These are phyloP conservation scores for Garrulus glandarius DNA, from an alignment of 2,797 vertebrate species.

Conservation along the genomic window DNA sequence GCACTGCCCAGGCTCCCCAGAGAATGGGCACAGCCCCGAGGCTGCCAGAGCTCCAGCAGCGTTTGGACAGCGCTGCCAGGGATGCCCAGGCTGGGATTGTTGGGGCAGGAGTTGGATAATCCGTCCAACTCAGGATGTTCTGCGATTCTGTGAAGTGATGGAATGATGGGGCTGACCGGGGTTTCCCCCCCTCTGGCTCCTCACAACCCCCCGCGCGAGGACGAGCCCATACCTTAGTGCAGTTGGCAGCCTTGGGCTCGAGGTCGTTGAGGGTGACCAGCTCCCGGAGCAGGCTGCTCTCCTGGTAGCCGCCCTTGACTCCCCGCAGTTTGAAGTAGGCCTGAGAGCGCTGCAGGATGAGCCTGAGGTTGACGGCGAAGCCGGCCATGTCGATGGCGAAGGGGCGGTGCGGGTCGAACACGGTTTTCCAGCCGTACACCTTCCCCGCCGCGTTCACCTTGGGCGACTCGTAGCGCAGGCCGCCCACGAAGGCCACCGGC, in stretches of 20 bases:
- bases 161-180: rapidly evolving
- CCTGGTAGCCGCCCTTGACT: constrained; percentile 97
- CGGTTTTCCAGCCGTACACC: constrained; percentile 97
- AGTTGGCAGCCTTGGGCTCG: constrained; percentile 99
- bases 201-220: rapidly evolving
- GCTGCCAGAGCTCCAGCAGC: neutral
- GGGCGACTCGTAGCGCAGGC: constrained; percentile 93
- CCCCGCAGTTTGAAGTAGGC: constrained; percentile 98
- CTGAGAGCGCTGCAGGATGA: constrained; percentile 94
- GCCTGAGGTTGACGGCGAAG: constrained; percentile 93
- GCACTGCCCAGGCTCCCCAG: neutral
- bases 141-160: rapidly evolving
- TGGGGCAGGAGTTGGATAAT: too few relatives aligned
- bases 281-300: constrained; percentile 95
- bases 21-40: rapidly evolving
- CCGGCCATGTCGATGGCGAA: constrained; percentile 99
- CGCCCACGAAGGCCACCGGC: constrained; percentile 96
- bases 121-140: rapidly evolving
- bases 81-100: too few relatives aligned
- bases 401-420: constrained; percentile 95
- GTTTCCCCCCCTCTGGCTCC: neutral
- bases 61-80: rapidly evolving
- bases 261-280: constrained; percentile 95
- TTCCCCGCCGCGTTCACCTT: constrained; percentile 95
- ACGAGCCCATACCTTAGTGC: constrained; percentile 88